Evolutionary conservation across 1,140 invertebrate species (phyloP).

Genomic region (Leptinotarsa undecemlineata): DNA sequence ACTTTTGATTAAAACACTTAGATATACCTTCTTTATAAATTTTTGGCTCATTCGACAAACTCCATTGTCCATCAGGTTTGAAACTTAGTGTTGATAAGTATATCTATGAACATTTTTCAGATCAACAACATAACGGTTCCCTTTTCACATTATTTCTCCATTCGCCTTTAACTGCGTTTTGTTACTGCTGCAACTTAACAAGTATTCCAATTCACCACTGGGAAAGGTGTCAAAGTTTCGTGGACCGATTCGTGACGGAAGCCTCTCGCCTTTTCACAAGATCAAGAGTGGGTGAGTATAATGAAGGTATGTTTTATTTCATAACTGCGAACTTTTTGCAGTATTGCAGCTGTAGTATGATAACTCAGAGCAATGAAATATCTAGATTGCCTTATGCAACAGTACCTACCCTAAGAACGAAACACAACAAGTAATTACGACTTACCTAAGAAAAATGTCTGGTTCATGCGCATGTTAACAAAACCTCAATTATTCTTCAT

Average conservation of each 20-base stretch:
- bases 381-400: too few species aligned
- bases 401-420: too few species aligned
- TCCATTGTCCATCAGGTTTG: background rate
- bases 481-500: too few species aligned
- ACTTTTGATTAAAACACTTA: too few species aligned
- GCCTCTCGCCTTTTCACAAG: constrained; percentile 81
- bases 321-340: too few species aligned
- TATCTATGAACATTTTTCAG: constrained; percentile 59
- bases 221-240: constrained; percentile 86
- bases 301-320: constrained; percentile 41
- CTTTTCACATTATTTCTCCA: constrained; percentile 95
- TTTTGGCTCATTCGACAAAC: too few species aligned
- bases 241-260: constrained; percentile 89
- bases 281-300: constrained; percentile 77
- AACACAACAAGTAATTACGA: too few species aligned
- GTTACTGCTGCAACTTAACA: constrained; percentile 87
- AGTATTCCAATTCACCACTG: constrained; percentile 84
- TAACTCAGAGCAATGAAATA: too few species aligned
- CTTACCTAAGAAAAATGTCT: too few species aligned
- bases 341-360: too few species aligned
- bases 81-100: background rate
- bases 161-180: constrained; percentile 90
- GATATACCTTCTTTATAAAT: too few species aligned
- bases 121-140: constrained; percentile 88
- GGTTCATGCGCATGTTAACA: too few species aligned